Percentiles rank a stretch among this genome's conserved stretches.
phyloP scores from a whole-genome alignment of 2,888 invertebrate species.

The Autographa gamma region DNA sequence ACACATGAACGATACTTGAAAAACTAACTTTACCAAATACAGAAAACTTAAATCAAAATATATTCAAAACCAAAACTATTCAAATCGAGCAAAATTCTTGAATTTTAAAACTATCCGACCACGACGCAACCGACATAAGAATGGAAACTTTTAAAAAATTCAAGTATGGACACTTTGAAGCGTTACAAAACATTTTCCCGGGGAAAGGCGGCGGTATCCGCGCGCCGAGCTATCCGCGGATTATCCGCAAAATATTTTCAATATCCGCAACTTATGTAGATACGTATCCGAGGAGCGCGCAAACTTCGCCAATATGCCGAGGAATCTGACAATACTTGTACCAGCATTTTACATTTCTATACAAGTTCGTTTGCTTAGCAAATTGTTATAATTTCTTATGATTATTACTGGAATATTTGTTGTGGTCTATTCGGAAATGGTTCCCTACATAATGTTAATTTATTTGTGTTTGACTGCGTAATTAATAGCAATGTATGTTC shows the following conservation, averaged over 20 bases:
- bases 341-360: constrained; percentile 54
- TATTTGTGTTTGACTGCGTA: not conserved
- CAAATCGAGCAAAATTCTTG: constrained; percentile 31
- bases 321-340: constrained; percentile 59
- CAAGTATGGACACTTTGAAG: constrained; percentile 45
- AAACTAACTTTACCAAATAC: not conserved
- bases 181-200: constrained; percentile 53
- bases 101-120: constrained; percentile 39
- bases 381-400: constrained; percentile 19
- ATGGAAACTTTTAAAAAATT: constrained; percentile 49
- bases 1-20: not conserved
- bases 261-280: constrained; percentile 74
- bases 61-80: constrained; percentile 15
- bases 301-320: constrained; percentile 60
- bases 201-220: constrained; percentile 42
- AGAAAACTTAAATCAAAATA: constrained; percentile 14
- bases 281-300: constrained; percentile 50
- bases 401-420: not conserved
- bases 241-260: constrained; percentile 79
- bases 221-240: constrained; percentile 58
- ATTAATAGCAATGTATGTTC: not conserved
- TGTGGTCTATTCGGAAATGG: not conserved
- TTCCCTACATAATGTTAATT: not conserved
- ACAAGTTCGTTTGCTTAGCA: constrained; percentile 30
- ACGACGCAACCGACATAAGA: constrained; percentile 14